These are phyloP conservation scores for Drosophila atroscutellata DNA, from an alignment of 2,888 invertebrate genomes.

Conservation along the genomic window DNA sequence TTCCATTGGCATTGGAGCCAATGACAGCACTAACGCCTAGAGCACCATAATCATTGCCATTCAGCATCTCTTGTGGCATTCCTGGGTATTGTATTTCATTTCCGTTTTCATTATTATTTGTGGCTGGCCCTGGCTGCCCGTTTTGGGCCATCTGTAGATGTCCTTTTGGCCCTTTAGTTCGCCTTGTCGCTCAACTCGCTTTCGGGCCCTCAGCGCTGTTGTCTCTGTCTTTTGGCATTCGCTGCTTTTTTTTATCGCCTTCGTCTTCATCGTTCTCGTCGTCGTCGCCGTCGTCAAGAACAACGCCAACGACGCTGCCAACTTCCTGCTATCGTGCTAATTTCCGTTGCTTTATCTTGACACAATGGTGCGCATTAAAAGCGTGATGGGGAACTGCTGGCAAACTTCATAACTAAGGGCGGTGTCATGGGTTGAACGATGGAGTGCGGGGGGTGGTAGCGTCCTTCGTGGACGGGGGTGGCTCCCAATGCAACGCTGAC, in stretches of 20 bases:
- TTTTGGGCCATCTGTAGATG: constrained; percentile 33
- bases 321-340: constrained; percentile 85
- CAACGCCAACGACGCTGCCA: constrained; percentile 77
- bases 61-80: constrained; percentile 62
- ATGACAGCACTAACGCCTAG: constrained; percentile 4
- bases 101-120: constrained; percentile 83
- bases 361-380: constrained; percentile 84
- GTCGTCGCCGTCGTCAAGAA: constrained; percentile 51
- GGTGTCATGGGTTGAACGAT: background rate
- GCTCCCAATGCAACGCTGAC: constrained; percentile 67
- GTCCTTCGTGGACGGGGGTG: background rate
- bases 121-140: constrained; percentile 57
- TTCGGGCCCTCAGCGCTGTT: constrained; percentile 34
- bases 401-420: constrained; percentile 68
- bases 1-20: constrained; percentile 34
- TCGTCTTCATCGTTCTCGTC: constrained; percentile 26
- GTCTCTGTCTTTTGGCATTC: constrained; percentile 47
- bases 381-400: constrained; percentile 58
- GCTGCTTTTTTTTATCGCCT: constrained; percentile 49
- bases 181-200: constrained; percentile 59
- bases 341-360: constrained; percentile 84
- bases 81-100: constrained; percentile 83
- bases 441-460: background rate
- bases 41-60: constrained; percentile 38
- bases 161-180: constrained; percentile 32